These are phyloP conservation scores for Chymomyza amoena DNA, from an alignment of 2,888 invertebrate genomes.

Conservation along the genomic window DNA sequence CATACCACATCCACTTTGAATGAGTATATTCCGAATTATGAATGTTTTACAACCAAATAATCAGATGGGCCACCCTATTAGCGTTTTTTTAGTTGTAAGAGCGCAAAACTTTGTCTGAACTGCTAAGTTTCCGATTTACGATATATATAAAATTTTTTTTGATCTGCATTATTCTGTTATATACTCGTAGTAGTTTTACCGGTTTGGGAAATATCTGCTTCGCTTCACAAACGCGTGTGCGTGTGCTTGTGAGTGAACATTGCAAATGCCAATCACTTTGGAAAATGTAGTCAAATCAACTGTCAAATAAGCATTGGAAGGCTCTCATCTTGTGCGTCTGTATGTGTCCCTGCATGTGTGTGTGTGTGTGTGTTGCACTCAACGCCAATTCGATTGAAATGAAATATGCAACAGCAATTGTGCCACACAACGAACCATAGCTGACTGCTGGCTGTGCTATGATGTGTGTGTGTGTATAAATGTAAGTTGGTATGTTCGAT, in stretches of 20 bases:
- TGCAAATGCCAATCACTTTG: conserved; percentile 70
- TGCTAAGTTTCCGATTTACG: no score
- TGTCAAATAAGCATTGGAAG: conserved; percentile 71
- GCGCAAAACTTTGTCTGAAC: no score
- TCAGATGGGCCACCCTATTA: no score
- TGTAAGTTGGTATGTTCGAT: conserved; percentile 40
- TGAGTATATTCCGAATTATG: no score
- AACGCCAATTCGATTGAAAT: conserved; percentile 73
- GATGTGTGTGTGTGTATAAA: conserved; percentile 28
- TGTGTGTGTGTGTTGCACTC: conserved; percentile 53
- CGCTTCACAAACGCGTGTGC: not conserved
- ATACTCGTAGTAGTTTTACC: no score
- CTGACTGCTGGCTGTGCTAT: conserved; percentile 18
- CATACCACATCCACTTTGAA: no score
- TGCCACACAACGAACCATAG: conserved; percentile 49
- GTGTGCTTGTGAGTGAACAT: conserved; percentile 18
- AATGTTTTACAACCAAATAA: no score
- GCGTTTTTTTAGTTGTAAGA: no score
- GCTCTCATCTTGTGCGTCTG: conserved; percentile 26
- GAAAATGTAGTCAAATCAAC: conserved; percentile 73
- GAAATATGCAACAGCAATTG: conserved; percentile 72
- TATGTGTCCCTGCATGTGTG: conserved; percentile 23
- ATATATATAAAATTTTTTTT: conserved; percentile 19
- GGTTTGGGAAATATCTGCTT: not conserved
- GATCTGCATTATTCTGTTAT: not conserved